These are phyloP conservation scores for Caenorhabditis drosophilae DNA, from an alignment of 2,888 invertebrate genomes.

Conservation along the genomic window DNA sequence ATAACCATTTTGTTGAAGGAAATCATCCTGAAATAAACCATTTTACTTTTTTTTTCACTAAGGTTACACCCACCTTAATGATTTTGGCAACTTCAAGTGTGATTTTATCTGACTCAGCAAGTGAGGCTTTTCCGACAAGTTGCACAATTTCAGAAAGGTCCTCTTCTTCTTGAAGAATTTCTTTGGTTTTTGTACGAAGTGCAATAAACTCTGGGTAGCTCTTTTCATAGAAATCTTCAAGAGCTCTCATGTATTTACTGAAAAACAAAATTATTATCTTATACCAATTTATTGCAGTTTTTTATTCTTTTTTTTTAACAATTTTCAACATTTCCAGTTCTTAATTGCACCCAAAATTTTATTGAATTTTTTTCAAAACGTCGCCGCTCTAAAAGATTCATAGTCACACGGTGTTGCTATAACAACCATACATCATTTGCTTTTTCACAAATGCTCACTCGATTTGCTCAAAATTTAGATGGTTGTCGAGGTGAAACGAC, in stretches of 20 bases:
- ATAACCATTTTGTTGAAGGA: conserved; percentile 97
- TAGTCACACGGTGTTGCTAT: too few relatives aligned
- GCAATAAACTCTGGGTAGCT: conserved; percentile 96
- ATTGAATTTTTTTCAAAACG: too few relatives aligned
- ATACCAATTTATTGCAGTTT: not conserved
- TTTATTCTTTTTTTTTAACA: not conserved
- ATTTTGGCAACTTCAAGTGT: conserved; percentile 90
- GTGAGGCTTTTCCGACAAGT: conserved; percentile 86
- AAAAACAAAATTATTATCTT: not conserved
- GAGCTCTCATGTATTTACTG: conserved; percentile 90
- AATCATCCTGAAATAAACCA: too few relatives aligned
- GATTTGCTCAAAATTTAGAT: too few relatives aligned
- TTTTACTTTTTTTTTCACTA: too few relatives aligned
- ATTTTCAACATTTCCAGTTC: too few relatives aligned
- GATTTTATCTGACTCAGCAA: conserved; percentile 98
- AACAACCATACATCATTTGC: too few relatives aligned
- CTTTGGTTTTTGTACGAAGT: conserved; percentile 88
- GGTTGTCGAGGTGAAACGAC: too few relatives aligned
- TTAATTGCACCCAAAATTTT: too few relatives aligned
- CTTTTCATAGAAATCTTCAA: conserved; percentile 99
- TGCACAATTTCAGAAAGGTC: conserved; percentile 99
- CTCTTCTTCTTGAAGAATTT: conserved; percentile 90
- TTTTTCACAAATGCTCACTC: too few relatives aligned
- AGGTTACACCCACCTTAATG: too few relatives aligned
- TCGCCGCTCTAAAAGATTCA: too few relatives aligned